These are phyloP conservation scores for Sycophila texana DNA, from an alignment of 2,888 invertebrate genomes.

Conservation along the genomic window DNA sequence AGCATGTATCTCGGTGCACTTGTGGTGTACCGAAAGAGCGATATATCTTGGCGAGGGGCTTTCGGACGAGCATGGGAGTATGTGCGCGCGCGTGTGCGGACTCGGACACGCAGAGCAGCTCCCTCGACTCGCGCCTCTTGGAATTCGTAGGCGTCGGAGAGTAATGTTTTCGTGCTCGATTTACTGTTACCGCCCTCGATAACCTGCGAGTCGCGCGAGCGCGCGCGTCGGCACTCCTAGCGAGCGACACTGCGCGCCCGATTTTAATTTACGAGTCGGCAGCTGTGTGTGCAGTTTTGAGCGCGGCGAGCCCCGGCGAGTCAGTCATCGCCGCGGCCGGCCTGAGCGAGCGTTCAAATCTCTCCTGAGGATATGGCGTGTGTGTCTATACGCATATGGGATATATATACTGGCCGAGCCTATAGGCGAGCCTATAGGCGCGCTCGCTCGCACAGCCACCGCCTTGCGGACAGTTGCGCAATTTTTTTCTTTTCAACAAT, in stretches of 20 bases:
- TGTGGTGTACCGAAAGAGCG: not conserved
- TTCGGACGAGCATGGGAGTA: too few species aligned
- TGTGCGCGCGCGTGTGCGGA: not conserved
- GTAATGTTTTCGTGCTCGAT: constrained; percentile 62
- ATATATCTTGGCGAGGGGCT: too few species aligned
- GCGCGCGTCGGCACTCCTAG: constrained; percentile 56
- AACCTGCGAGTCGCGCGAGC: constrained; percentile 50
- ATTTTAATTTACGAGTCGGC: constrained; percentile 63
- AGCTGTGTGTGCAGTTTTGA: not conserved
- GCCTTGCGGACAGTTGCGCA: not conserved
- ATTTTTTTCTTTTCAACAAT: constrained; percentile 3
- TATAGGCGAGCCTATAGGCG: too few species aligned
- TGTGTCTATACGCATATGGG: too few species aligned
- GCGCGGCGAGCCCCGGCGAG: not conserved
- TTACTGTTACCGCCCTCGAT: constrained; percentile 66
- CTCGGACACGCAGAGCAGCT: not conserved
- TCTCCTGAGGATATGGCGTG: not conserved
- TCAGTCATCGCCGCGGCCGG: not conserved
- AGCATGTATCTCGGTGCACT: not conserved
- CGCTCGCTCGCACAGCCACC: too few species aligned
- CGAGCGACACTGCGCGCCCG: not conserved
- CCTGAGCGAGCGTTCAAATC: not conserved
- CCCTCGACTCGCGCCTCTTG: constrained; percentile 22
- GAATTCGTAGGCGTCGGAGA: constrained; percentile 67
- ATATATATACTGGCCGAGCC: too few species aligned